phyloP scores from a whole-genome alignment of 2,888 invertebrate genomes.

The Scelioninae gen. 1 region DNA sequence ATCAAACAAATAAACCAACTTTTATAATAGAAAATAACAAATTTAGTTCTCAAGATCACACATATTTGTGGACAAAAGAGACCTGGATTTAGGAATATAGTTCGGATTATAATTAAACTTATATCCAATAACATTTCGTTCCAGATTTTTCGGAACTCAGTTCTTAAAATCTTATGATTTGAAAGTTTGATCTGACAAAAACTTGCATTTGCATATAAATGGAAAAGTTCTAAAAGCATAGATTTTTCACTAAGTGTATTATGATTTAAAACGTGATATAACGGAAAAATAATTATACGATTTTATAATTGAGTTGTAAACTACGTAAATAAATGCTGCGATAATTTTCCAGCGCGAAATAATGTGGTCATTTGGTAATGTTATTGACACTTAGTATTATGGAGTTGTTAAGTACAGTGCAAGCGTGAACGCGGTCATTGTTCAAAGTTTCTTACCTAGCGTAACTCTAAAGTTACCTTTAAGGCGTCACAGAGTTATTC shows the following conservation, averaged over 20 bases:
- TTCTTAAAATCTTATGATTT: background rate
- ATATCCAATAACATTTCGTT: background rate
- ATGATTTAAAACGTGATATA: constrained; percentile 2
- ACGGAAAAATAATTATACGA: background rate
- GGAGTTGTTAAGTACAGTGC: constrained; percentile 30
- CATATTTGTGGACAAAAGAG: too few relatives aligned
- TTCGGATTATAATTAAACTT: constrained; percentile 1
- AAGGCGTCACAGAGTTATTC: constrained; percentile 40
- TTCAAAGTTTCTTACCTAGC: constrained; percentile 46
- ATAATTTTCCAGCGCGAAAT: background rate
- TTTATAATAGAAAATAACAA: too few relatives aligned
- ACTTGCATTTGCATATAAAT: constrained; percentile 35
- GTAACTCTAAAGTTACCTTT: constrained; percentile 38
- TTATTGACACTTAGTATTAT: constrained; percentile 27
- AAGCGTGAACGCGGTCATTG: constrained; percentile 40
- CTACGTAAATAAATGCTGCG: background rate
- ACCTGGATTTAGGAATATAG: too few relatives aligned
- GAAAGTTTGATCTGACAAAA: constrained; percentile 16
- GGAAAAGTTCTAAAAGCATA: constrained; percentile 16
- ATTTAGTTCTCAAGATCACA: too few relatives aligned
- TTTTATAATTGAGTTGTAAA: constrained; percentile 11
- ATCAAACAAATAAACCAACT: too few relatives aligned
- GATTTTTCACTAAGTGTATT: background rate
- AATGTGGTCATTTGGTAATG: constrained; percentile 21
- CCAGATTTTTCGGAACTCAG: background rate